These are phyloP conservation scores for Oreochromis spilurus DNA, from an alignment of 2,113 vertebrate species.

Conservation along the genomic window DNA sequence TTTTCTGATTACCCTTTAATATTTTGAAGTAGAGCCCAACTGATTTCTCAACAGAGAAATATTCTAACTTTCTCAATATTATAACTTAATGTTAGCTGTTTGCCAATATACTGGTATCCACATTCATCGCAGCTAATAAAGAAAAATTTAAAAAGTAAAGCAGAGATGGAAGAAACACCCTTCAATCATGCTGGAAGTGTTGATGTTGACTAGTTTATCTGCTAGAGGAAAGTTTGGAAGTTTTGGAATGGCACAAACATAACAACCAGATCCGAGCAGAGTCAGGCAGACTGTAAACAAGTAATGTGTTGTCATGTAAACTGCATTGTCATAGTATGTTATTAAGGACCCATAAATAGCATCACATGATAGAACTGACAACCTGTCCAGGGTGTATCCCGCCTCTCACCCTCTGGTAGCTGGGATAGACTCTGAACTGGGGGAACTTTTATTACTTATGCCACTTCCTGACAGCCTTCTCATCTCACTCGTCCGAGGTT, in stretches of 20 bases:
- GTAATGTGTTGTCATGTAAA: neutral
- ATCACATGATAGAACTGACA: neutral
- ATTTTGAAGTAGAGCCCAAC: neutral
- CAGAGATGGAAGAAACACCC: neutral
- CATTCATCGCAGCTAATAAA: neutral
- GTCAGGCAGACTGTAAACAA: neutral
- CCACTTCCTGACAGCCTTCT: neutral
- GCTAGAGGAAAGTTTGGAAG: neutral
- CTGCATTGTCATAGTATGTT: neutral
- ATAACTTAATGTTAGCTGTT: neutral
- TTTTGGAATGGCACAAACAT: neutral
- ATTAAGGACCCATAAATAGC: neutral
- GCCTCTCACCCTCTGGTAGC: neutral
- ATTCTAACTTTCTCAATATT: neutral
- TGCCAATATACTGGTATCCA: neutral
- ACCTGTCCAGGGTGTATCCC: neutral
- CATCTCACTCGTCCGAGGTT: fast-evolving
- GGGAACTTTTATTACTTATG: too few species aligned
- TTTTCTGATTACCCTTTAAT: neutral
- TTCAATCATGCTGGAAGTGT: neutral
- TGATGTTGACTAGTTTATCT: neutral
- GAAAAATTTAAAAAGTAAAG: neutral
- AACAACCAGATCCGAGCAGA: neutral
- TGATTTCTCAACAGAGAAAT: neutral
- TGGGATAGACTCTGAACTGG: neutral